A percentile compares a stretch with the other conserved stretches of the same genome.
Evolutionary conservation across 2,113 vertebrate species (phyloP).

Genomic region (Vulpes vulpes): DNA sequence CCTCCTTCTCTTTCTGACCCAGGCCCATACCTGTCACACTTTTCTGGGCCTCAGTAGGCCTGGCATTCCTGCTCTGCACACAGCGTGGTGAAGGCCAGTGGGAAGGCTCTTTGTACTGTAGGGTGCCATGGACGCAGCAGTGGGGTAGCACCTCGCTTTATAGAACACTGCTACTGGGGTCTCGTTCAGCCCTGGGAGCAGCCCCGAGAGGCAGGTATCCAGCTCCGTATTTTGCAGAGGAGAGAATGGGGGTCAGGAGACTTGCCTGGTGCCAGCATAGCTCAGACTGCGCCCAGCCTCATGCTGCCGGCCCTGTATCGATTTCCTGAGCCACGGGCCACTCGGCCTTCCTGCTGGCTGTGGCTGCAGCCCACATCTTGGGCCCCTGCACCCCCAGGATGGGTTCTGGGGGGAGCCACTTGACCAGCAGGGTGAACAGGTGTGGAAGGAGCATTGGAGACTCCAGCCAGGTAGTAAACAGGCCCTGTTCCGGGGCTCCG

Average conservation of each 20-base stretch:
- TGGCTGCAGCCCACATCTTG: accelerated
- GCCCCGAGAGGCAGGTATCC: accelerated
- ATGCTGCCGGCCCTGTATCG: accelerated
- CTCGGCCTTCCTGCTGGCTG: not conserved
- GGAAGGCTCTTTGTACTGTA: accelerated
- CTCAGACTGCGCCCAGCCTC: accelerated
- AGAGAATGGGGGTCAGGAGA: not conserved
- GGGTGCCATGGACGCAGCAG: accelerated
- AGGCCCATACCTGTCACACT: accelerated
- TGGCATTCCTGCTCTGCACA: accelerated
- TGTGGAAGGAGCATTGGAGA: accelerated
- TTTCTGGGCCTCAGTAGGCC: not conserved
- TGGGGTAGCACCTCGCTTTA: accelerated
- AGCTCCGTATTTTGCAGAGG: not conserved
- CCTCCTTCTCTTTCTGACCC: not conserved
- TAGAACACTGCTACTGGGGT: accelerated
- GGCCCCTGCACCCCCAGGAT: not conserved
- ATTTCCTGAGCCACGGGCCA: not conserved
- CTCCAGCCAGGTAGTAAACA: accelerated
- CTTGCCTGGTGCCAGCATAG: accelerated
- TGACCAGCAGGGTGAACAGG: not conserved
- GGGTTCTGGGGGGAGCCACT: not conserved
- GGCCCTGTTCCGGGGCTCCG: not conserved
- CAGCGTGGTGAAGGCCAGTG: accelerated
- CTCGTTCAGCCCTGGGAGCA: accelerated